Base-by-base conservation (phyloP, 2,113 vertebrate genomes). In the Pituophis catenifer region DNA sequence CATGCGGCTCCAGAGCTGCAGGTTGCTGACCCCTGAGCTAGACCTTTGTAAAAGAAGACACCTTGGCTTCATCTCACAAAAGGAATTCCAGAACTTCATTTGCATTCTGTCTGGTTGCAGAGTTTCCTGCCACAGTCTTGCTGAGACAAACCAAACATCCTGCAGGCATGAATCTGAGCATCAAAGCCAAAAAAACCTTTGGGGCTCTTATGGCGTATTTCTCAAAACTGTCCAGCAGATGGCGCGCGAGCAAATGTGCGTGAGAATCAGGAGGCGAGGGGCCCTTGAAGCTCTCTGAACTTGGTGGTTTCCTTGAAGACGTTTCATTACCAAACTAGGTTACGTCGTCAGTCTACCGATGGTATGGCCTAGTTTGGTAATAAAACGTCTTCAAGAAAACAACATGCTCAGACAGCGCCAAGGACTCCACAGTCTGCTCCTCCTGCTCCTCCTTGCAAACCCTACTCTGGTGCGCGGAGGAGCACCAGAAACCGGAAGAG, bases 151-250 rank as follows among this genome's bases (percentile, higher is more conserved):
- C 4, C 6, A 0, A 75, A 75, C 65, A 1, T 75, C 65, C 12
- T 17, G n/a, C n/a, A 75, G n/a, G n/a, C 65, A 8, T 75, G 13
- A 33, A 19, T 8, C n/a, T 19, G n/a, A 75, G 2, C 70, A 75
- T 33, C n/a, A 17, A 75, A 75, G 70, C 11, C 24, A 11, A 23
- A 29, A 86, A 26, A 48, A 48, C 3, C 54, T 24, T 58, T 4
- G 65, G n/a, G 13, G n/a, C 6, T 8, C 70, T 33, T 7, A 75
- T 7, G 48, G 23, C 62, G 62, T 23, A 85, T 65, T 12, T 52
- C 54, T 65, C 90, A 87, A 93, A 87, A 86, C 44, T 58, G 52
- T 70, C 96, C 96, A 95, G 95, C 85, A 97, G 96, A 93, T 96
- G 97, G 96, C 95, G 94, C 89, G 92, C 24, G 58, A 88, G 93